Percentiles rank a stretch among this genome's conserved stretches.
phyloP scores from a whole-genome alignment of 2,888 invertebrate species.

The Tillus elongatus region DNA sequence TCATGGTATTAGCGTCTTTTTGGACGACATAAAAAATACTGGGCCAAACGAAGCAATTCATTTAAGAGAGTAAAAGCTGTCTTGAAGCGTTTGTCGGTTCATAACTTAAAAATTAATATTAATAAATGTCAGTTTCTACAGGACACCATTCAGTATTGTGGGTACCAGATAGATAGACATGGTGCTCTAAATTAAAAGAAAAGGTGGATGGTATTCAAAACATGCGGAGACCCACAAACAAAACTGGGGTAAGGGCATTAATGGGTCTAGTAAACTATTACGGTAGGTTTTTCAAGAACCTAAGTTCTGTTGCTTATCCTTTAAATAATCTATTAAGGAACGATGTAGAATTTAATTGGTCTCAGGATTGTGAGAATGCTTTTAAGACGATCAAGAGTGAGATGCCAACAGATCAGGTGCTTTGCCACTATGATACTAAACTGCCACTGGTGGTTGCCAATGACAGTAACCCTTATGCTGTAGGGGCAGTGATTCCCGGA shows the following conservation, averaged over 20 bases:
- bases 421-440: conserved; percentile 25
- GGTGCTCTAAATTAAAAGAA: conserved; percentile 26
- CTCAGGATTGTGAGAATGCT: conserved; percentile 1
- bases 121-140: conserved; percentile 11
- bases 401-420: neutral
- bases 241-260: conserved; percentile 25
- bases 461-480: conserved; percentile 25
- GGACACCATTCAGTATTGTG: conserved; percentile 24
- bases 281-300: conserved; percentile 21
- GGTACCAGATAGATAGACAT: conserved; percentile 25
- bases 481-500: conserved; percentile 32
- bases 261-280: conserved; percentile 29
- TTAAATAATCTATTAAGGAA: conserved; percentile 22
- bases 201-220: conserved; percentile 21
- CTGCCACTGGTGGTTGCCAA: conserved; percentile 25
- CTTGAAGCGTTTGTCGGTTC: conserved; percentile 12
- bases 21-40: conserved; percentile 26
- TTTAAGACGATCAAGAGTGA: neutral
- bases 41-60: conserved; percentile 21
- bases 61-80: conserved; percentile 19
- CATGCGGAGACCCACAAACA: conserved; percentile 19
- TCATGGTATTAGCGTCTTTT: conserved; percentile 17
- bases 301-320: conserved; percentile 18
- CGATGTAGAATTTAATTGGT: neutral
- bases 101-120: conserved; percentile 22